Base-by-base conservation (phyloP, 1,140 invertebrate genomes). In the Pseudomyrmex pallidus region DNA sequence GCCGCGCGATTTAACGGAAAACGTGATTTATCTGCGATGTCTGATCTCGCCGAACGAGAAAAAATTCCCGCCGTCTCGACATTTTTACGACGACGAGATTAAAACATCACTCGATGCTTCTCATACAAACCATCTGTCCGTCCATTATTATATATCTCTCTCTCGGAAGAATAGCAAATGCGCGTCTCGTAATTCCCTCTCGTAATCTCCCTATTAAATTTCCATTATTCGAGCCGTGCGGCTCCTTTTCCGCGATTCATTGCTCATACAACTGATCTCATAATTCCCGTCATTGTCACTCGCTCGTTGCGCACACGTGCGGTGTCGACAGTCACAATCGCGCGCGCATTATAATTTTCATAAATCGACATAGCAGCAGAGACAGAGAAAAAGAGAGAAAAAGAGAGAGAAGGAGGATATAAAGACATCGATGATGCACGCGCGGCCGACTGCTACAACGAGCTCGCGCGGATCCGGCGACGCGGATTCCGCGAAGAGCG, bases 201-300 rank as follows among this genome's bases (percentile, higher is more conserved):
- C 72, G 10, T 22, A 54, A 46, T 72, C 85, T 17, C 35, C 46
- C 48, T 62, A 56, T 70, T 68, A 62, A 44, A 59, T 22, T 72
- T 48, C 76, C 67, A 48, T 72, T 48, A 88, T 35, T 35, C 35
- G 35, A 35, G 35, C 77, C 84, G 63, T 72, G 59, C 35, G 85
- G 62, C 22, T 46, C 66, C 74, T 56, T 57, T 64, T 59, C 59
- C 63, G 22, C 85, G 85, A 86, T 82, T 83, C 68, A 68, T 66
- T 84, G 54, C 67, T 50, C 74, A 54, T 67, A 20, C 52, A 48
- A 25, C 61, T 54, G 82, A 63, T 74, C 62, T 61, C 64, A 78
- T 61, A 50, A 72, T 61, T 72, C 54, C 15, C 15, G 20, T 44
- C 56, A 22, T 50, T 46, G 46, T 78, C 76, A 66, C 56, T 25